These are phyloP conservation scores for Tangara arthus DNA, from an alignment of 2,797 vertebrate species.

Conservation along the genomic window DNA sequence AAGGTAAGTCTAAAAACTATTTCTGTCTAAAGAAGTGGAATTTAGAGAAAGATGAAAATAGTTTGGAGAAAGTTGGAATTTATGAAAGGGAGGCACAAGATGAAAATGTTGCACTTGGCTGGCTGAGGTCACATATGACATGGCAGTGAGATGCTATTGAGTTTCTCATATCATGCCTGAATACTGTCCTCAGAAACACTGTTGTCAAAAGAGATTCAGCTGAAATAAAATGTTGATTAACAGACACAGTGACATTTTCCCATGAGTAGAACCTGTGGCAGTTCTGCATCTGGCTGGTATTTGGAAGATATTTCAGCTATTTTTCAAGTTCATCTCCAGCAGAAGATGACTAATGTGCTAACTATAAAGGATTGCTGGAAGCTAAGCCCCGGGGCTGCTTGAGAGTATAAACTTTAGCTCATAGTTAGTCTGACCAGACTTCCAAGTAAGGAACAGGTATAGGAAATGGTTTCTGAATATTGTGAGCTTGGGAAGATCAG, in stretches of 20 bases:
- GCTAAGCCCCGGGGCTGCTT: not conserved
- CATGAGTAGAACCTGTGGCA: not conserved
- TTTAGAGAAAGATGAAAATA: not conserved
- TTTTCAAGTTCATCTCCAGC: slow-evolving; percentile 16
- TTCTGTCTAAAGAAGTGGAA: not conserved
- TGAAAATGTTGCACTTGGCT: not conserved
- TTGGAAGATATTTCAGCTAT: not conserved
- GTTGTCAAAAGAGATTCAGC: not conserved
- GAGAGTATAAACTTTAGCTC: slow-evolving; percentile 1
- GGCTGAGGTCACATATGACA: not conserved
- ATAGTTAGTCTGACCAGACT: slow-evolving; percentile 31
- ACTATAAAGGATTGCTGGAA: slow-evolving; percentile 25
- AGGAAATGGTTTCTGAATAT: not conserved
- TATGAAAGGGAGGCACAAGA: not conserved
- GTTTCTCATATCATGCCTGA: slow-evolving; percentile 6
- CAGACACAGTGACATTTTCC: not conserved
- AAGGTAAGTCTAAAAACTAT: not conserved
- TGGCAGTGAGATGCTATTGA: not conserved
- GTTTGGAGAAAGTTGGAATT: not conserved
- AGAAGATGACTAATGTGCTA: slow-evolving; percentile 23
- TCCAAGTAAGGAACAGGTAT: not conserved
- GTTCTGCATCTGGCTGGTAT: slow-evolving; percentile 11
- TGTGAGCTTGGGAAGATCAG: not conserved
- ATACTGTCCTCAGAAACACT: not conserved
- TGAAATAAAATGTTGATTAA: slow-evolving; percentile 27